Evolutionary conservation across 2,888 invertebrate genomes (phyloP), one percentile per base, ranked within the genome.

Genomic region (Pachycephus smyrnensis): DNA sequence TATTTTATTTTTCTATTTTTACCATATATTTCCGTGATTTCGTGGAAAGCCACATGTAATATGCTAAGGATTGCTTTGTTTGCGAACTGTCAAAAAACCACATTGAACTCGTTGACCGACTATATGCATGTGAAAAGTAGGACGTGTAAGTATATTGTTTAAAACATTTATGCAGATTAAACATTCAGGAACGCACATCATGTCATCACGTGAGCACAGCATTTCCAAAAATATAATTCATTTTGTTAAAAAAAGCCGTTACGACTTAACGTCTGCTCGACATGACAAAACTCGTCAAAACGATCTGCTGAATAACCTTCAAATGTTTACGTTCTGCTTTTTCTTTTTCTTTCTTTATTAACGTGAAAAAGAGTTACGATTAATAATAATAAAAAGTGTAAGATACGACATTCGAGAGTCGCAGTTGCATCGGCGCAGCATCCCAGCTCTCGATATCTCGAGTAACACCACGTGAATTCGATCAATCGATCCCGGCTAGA

Each of bases 401-500:
- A 1, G 23, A 33, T 23, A 23, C 23, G 9, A 23, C 23, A 55
- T 55, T 55, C 23, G 23, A 55, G 55, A 55, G 33, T 71, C 71
- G 30, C 71, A 33, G 33, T 15, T 71, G 71, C 31, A 23, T 23
- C 12, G 15, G 12, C 1, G 6, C 71, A 15, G 71, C 71, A 71
- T 71, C 71, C 31, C 55, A 55, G 71, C 11, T 71, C n/a, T 71
- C 71, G 71, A 71, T 71, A 71, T 71, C 71, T 71, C 71, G 71
- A 71, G 31, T 30, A 37, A 40, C 12, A 12, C 15, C 69, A 40
- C 31, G 75, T 68, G 37, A 68, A 31, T 71, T 71, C 71, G 71
- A 71, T 71, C 75, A 12, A 80, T 80, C 75, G 78, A 82, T 36
- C 31, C 74, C 37, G 69, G 11, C 71, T 73, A 32, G 74, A 77